A percentile compares a stretch with the other conserved stretches of the same genome.
These are phyloP conservation scores for Rotaria socialis DNA, from an alignment of 2,888 invertebrate genomes.

Conservation along the genomic window DNA sequence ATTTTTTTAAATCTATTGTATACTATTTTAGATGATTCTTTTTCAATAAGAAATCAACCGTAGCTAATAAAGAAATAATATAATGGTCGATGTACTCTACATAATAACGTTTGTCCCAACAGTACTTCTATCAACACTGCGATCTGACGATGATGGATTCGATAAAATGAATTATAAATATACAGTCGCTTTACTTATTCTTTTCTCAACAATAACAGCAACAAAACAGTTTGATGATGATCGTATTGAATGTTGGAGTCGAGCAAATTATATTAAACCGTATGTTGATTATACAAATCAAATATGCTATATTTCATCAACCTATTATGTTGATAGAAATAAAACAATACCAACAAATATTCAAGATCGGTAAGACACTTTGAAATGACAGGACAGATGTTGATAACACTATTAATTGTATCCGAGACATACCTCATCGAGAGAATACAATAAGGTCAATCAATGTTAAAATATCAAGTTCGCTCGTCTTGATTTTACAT, in stretches of 20 bases:
- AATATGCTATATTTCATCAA: conserved; percentile 21
- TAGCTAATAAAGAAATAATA: background rate
- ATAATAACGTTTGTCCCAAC: background rate
- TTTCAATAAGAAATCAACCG: background rate
- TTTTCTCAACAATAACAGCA: background rate
- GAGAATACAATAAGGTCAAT: too few relatives aligned
- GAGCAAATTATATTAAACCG: background rate
- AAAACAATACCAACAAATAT: background rate
- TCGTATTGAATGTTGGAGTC: conserved; percentile 18
- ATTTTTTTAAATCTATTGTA: background rate
- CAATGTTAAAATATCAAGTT: too few relatives aligned
- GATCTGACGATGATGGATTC: background rate
- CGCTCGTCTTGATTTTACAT: too few relatives aligned
- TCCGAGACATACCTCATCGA: too few relatives aligned
- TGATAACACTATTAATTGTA: too few relatives aligned
- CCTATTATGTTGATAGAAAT: background rate
- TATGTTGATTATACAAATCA: conserved; percentile 20
- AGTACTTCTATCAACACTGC: background rate
- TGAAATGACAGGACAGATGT: too few relatives aligned
- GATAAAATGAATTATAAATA: conserved; percentile 11
- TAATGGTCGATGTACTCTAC: background rate
- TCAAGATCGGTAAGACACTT: background rate
- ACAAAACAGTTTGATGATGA: conserved; percentile 6
- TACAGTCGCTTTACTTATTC: background rate
- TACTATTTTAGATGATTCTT: background rate